Evolutionary conservation across 2,113 vertebrate genomes (phyloP), one percentile per base, ranked within the genome.

Genomic region (Mesembrinibis cayennensis): DNA sequence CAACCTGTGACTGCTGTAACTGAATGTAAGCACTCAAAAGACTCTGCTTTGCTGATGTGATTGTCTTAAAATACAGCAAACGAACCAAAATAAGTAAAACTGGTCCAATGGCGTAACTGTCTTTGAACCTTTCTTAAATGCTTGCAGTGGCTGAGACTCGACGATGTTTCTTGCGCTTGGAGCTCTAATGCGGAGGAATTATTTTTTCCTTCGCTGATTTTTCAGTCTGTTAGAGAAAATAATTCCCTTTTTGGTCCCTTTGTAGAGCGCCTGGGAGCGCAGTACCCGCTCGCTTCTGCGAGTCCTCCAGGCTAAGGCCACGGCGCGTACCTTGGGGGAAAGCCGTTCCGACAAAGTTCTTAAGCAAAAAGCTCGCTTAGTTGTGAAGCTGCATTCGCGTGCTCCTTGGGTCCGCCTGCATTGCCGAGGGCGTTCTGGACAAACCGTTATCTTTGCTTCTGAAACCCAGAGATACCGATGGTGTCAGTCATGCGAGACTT

Each of bases 41-140:
- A 32, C 69, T 89, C 91, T 87, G 91, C 90, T 96, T 92, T 61
- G 92, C 94, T 96, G 74, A 95, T 59, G 34, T 58, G 70, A 91
- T 94, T 96, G 91, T 93, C 94, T 94, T 93, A 96, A 95, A 96
- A 87, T 77, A 95, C 10, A 97, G 95, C 89, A 96, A 88, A 86
- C 10, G 3, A 97, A 95, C 95, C 97, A 96, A 97, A 97, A 96
- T 27, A 94, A 90, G 87, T 93, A 25, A 59, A 95, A 74, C 71
- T 94, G 87, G 66, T 95, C 95, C 89, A 88, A 47, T 95, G 91
- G 89, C 87, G 94, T 89, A 96, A 40, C 71, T 93, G 95, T 95
- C 91, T 95, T 59, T 73, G 93, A 96, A 93, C 94, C 70, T 95
- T 93, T 90, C 91, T 59, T 82, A 82, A 88, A 71, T 42, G 61